phyloP scores from a whole-genome alignment of 2,888 invertebrate genomes.

The Calameuta filiformis region DNA sequence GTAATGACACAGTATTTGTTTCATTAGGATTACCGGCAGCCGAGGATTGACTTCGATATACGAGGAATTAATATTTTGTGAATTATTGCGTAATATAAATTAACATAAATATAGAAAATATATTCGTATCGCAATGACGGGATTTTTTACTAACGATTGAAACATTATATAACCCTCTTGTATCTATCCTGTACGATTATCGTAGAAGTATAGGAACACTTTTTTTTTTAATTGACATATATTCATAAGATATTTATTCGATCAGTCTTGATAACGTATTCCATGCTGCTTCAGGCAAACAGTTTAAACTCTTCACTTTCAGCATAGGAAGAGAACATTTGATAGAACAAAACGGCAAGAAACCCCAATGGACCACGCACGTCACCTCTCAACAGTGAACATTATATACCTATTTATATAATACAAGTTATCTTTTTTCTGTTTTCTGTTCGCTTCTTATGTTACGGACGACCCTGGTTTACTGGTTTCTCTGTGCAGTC shows the following conservation, averaged over 20 bases:
- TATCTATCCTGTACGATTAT: background rate
- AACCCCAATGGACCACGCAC: background rate
- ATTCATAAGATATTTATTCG: background rate
- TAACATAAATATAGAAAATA: background rate
- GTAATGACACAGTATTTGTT: background rate
- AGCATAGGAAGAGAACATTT: background rate
- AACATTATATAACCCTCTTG: background rate
- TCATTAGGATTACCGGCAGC: background rate
- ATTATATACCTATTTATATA: conserved; percentile 29
- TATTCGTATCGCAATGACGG: background rate
- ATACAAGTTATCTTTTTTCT: conserved; percentile 60
- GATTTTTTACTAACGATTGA: background rate
- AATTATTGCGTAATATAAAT: background rate
- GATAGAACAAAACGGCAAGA: background rate
- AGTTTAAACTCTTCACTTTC: background rate
- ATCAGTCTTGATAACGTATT: background rate
- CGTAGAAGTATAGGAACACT: background rate
- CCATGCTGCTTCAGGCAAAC: background rate
- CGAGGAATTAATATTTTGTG: too few relatives aligned
- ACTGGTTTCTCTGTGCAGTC: conserved; percentile 64
- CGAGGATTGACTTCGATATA: background rate
- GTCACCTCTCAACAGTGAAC: conserved; percentile 44
- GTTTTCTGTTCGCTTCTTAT: conserved; percentile 65
- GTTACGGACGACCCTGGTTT: conserved; percentile 61
- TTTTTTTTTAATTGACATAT: background rate